Percentiles rank a stretch among this genome's conserved stretches.
These are phyloP conservation scores for Eulemur mongoz DNA, from an alignment of 2,797 vertebrate species.

Conservation along the genomic window DNA sequence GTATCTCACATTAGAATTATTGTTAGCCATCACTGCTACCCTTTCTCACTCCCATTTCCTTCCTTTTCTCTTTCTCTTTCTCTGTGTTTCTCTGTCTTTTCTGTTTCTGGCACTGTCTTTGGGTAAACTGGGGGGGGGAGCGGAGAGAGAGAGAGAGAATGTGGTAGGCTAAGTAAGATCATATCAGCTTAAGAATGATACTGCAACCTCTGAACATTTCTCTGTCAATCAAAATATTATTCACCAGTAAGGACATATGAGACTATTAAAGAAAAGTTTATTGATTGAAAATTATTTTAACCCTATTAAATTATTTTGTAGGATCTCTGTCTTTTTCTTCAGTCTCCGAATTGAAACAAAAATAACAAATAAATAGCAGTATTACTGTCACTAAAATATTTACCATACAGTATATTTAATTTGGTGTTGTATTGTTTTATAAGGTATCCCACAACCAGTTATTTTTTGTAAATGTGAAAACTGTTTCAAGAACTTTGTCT, in stretches of 20 bases:
- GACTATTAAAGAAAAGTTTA: neutral
- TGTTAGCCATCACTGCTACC: neutral
- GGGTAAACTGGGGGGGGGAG: neutral
- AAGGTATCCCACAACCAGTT: neutral
- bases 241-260: neutral
- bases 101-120: neutral
- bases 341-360: neutral
- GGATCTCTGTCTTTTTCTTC: neutral
- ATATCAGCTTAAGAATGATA: neutral
- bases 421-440: neutral
- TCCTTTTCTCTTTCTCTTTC: neutral
- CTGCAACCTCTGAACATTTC: neutral
- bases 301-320: neutral
- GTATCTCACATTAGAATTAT: neutral
- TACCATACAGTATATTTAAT: neutral
- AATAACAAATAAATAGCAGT: neutral
- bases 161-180: neutral
- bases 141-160: neutral
- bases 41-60: neutral
- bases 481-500: neutral
- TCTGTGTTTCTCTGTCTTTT: neutral
- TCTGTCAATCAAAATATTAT: neutral
- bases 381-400: neutral
- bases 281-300: neutral
- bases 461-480: neutral